Conservation (phyloP, 2,888 invertebrate genomes). For the Dioctria rufipes region DNA sequence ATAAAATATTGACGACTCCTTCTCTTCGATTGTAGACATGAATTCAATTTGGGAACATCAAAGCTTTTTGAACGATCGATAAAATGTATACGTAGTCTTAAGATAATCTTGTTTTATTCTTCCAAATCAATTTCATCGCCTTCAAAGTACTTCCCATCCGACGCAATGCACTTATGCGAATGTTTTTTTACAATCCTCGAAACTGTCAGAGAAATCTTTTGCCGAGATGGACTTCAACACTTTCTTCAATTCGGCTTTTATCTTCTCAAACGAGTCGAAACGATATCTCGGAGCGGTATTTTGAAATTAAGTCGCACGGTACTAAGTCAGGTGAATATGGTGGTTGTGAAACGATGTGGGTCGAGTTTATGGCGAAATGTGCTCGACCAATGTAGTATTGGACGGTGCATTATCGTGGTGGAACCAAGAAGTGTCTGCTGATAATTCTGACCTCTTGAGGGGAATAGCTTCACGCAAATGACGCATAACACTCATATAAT, state of each 20-base stretch:
- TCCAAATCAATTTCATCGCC: constrained; percentile 28
- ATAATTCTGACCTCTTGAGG: constrained; percentile 25
- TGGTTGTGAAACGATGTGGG: constrained; percentile 57
- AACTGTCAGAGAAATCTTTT: constrained; percentile 45
- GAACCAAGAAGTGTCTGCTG: constrained; percentile 32
- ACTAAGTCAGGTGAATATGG: constrained; percentile 60
- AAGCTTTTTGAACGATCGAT: too few species aligned
- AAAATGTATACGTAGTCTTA: too few species aligned
- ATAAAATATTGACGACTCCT: too few species aligned
- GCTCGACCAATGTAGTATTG: constrained; percentile 44
- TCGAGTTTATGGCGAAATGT: constrained; percentile 59
- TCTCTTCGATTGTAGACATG: too few species aligned
- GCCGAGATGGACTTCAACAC: constrained; percentile 52
- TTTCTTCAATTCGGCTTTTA: constrained; percentile 31
- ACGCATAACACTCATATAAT: constrained; percentile 44
- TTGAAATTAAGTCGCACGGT: too few species aligned
- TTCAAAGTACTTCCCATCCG: background rate
- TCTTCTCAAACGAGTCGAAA: constrained; percentile 56
- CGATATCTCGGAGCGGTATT: constrained; percentile 56
- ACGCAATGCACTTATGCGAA: constrained; percentile 22
- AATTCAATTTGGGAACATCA: too few species aligned
- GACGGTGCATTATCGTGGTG: constrained; percentile 43
- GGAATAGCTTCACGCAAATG: constrained; percentile 32
- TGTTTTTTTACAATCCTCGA: constrained; percentile 25
- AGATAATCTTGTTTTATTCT: constrained; percentile 19